Base-by-base conservation (phyloP, 2,113 vertebrate species). In the Malurus melanocephalus region DNA sequence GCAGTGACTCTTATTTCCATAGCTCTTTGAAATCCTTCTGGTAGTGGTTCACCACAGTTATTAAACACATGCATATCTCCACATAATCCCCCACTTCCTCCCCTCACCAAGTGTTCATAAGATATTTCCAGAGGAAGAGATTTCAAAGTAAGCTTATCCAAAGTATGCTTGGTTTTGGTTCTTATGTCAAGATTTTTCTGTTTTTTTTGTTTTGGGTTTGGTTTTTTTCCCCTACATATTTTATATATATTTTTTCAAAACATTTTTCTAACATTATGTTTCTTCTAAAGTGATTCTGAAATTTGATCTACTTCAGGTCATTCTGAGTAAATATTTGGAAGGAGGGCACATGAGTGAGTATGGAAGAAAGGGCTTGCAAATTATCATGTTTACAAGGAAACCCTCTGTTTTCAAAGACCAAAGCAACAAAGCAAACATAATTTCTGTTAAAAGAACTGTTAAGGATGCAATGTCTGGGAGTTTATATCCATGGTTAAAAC, bases 11-110 rank as follows among this genome's bases (percentile, higher is more conserved):
- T 32, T 56, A 88, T 75, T 90, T 88, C 33, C 74, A 68, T 13
- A 75, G 46, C 4, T 38, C 28, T 86, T 49, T 61, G 32, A 86
- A 86, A 73, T 77, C 11, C n/a, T 30, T 38, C 30, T 66, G 24
- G 16, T 68, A 65, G 38, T 28, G 6, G 33, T 13, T 90, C 28
- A 68, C 17, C 28, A 40, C 14, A 43, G 7, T 20, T 69, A 38
- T 66, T 69, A 80, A 60, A 73, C 14, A 17, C 4, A 55, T 1
- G 2, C 38, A 40, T 76, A 79, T 28, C 11, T 72, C 30, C 24
- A 67, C 56, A 45, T 16, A 66, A 67, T 67, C 38, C 13, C 13
- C 11, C 0, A 0, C 7, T 42, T 55, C 10, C 16, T 26, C 14
- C 7, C 26, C 45, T 61, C 5, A 5, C 1, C 0, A 19, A 65